Evolutionary conservation across 35 echinoderm and acorn worm genomes (phyloP).

Genomic region (Apostichopus californicus): DNA sequence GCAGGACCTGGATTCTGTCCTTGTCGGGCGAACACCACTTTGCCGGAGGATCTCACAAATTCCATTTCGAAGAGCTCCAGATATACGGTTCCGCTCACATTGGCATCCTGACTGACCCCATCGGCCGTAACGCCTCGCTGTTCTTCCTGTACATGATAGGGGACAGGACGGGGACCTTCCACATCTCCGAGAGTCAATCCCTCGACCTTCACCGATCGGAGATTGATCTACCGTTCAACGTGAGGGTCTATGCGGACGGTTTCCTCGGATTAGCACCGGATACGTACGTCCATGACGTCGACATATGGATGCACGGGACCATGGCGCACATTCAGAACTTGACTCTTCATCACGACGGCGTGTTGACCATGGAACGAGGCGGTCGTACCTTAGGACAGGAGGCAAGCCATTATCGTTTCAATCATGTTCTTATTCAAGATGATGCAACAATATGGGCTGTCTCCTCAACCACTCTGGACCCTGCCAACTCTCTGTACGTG

Average conservation of each 20-base stretch:
- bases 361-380: conserved; percentile 79
- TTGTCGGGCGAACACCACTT: conserved; percentile 80
- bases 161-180: conserved; percentile 84
- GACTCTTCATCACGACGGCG: conserved; percentile 68
- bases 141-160: conserved; percentile 96
- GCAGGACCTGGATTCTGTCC: conserved; percentile 87
- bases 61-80: conserved; percentile 92
- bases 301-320: conserved; percentile 82
- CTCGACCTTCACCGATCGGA: conserved; percentile 78
- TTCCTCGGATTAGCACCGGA: conserved; percentile 84
- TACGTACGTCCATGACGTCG: conserved; percentile 82
- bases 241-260: conserved; percentile 74
- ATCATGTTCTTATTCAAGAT: conserved; percentile 71
- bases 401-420: conserved; percentile 67
- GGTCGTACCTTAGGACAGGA: conserved; percentile 63
- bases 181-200: conserved; percentile 71
- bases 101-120: conserved; percentile 80
- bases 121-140: conserved; percentile 61
- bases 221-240: conserved; percentile 87
- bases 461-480: conserved; percentile 58
- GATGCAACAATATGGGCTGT: conserved; percentile 55
- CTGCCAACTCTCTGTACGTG: conserved; percentile 64
- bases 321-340: conserved; percentile 73
- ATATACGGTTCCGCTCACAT: conserved; percentile 80
- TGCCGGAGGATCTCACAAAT: conserved; percentile 76